Evolutionary conservation across 2,888 invertebrate species (phyloP).

Genomic region (Zonitis immaculata): DNA sequence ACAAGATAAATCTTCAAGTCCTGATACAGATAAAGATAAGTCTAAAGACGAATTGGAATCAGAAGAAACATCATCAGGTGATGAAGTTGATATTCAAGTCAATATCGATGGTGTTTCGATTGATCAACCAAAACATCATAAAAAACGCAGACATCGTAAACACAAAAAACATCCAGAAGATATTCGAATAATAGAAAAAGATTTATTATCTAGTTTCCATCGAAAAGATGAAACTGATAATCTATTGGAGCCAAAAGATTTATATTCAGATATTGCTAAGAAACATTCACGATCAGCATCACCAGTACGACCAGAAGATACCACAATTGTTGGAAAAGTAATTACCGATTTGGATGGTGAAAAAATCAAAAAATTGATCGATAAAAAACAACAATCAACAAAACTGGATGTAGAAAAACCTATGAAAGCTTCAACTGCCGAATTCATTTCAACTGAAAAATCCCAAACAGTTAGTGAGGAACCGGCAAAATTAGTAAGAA

Average conservation of each 20-base stretch:
- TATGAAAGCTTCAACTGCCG: background rate
- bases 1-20: background rate
- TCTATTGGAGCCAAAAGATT: constrained; percentile 32
- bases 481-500: background rate
- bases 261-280: constrained; percentile 41
- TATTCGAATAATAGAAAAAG: constrained; percentile 24
- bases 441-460: background rate
- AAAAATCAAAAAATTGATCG: constrained; percentile 27
- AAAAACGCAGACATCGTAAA: constrained; percentile 23
- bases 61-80: constrained; percentile 22
- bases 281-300: constrained; percentile 38
- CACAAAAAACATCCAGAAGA: constrained; percentile 24
- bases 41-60: constrained; percentile 3
- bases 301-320: constrained; percentile 24
- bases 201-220: constrained; percentile 35
- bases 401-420: constrained; percentile 1
- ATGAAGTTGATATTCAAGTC: constrained; percentile 39
- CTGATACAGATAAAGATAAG: background rate
- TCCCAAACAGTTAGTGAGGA: background rate
- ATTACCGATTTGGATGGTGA: constrained; percentile 37
- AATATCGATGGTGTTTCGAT: constrained; percentile 35
- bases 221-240: constrained; percentile 31
- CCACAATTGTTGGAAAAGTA: constrained; percentile 34
- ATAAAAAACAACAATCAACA: constrained; percentile 13
- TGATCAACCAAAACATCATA: constrained; percentile 30